phyloP scores from a whole-genome alignment of 2,888 invertebrate species.

The Pachymerium ferrugineum region DNA sequence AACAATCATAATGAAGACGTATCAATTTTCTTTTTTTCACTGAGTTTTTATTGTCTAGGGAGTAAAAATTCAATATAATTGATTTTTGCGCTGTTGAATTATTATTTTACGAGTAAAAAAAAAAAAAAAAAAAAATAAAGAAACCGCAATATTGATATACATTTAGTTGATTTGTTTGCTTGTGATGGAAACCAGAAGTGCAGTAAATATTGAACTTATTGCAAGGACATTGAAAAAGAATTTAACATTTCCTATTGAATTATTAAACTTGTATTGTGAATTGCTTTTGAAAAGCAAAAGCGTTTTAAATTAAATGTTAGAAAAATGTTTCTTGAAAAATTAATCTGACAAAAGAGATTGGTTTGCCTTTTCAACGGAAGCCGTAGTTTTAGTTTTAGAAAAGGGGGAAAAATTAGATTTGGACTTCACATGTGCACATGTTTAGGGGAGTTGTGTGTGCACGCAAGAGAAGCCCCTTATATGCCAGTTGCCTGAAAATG shows the following conservation, averaged over 20 bases:
- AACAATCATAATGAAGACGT: neutral
- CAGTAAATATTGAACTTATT: too few species aligned
- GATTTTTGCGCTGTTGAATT: too few species aligned
- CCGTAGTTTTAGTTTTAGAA: neutral
- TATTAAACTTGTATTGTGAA: too few species aligned
- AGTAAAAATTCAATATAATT: neutral
- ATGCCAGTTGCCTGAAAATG: constrained; percentile 10
- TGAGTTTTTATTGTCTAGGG: neutral
- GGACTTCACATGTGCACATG: neutral
- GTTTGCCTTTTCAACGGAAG: neutral
- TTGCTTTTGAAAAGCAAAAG: too few species aligned
- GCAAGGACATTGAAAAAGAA: too few species aligned
- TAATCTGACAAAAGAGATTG: neutral
- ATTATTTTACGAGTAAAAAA: too few species aligned
- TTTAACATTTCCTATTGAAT: too few species aligned
- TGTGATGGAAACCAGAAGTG: too few species aligned
- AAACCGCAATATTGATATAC: neutral
- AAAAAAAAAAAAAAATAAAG: too few species aligned
- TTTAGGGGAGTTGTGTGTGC: neutral
- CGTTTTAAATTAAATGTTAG: too few species aligned
- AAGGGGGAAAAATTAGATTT: neutral
- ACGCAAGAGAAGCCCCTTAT: constrained; percentile 27
- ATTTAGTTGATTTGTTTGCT: neutral
- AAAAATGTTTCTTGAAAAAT: too few species aligned
- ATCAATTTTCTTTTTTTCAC: neutral